Evolutionary conservation across 2,888 invertebrate species (phyloP).

Genomic region (Serrognathus titanus): DNA sequence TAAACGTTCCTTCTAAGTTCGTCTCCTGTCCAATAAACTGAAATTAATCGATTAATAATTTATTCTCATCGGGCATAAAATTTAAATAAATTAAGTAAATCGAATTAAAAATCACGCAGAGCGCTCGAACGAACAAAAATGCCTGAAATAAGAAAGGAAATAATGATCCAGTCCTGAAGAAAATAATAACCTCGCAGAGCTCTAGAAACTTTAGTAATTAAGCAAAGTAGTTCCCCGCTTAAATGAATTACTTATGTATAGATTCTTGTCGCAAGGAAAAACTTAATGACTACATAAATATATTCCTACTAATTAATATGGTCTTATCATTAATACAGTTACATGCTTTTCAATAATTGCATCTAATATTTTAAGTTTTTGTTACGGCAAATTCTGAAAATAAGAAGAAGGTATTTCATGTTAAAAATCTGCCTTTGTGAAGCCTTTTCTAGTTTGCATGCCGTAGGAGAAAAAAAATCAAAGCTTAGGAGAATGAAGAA

Average conservation of each 20-base stretch:
- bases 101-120: slow-evolving; percentile 14
- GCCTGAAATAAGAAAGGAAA: slow-evolving; percentile 5
- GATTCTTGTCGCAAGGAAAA: slow-evolving; percentile 10
- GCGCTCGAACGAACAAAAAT: slow-evolving; percentile 10
- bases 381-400: too few relatives aligned
- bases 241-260: slow-evolving; percentile 18
- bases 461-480: slow-evolving; percentile 9
- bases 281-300: slow-evolving; percentile 15
- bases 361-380: too few relatives aligned
- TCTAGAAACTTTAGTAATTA: slow-evolving; percentile 17
- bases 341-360: too few relatives aligned
- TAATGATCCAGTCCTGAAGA: slow-evolving; percentile 12
- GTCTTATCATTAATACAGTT: too few relatives aligned
- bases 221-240: slow-evolving; percentile 18
- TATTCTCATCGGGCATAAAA: too few relatives aligned
- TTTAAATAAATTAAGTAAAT: background rate
- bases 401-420: too few relatives aligned
- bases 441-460: background rate
- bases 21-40: too few relatives aligned
- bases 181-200: slow-evolving; percentile 15
- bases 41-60: too few relatives aligned
- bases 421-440: too few relatives aligned
- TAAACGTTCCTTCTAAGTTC: too few relatives aligned
- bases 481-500: slow-evolving; percentile 14
- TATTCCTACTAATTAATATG: slow-evolving; percentile 9